Conservation (phyloP, 1,140 invertebrate genomes). For the Daktulosphaira vitifoliae region DNA sequence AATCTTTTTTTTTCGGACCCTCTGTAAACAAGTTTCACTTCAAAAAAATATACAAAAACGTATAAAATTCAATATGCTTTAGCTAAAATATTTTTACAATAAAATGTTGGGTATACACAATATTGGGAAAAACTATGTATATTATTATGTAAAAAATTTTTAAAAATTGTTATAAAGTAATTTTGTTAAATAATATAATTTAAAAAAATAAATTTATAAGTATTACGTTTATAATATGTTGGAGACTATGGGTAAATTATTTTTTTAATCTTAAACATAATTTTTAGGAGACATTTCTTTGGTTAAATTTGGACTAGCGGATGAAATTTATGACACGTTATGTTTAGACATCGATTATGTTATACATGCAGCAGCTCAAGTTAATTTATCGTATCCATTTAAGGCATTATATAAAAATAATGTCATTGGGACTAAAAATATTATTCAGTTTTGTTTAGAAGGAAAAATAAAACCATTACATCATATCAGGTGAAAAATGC, state of each 20-base stretch:
- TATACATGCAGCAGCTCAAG: conserved; percentile 48
- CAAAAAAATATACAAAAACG: too few species aligned
- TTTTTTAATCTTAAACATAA: neutral
- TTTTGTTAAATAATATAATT: too few species aligned
- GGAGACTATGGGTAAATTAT: too few species aligned
- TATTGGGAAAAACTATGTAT: too few species aligned
- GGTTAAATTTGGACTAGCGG: conserved; percentile 46
- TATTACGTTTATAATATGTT: neutral
- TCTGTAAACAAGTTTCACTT: too few species aligned
- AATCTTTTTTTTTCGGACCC: too few species aligned
- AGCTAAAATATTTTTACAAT: too few species aligned
- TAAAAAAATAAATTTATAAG: conserved; percentile 5
- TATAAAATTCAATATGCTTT: too few species aligned
- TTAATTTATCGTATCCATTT: conserved; percentile 49
- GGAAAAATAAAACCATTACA: conserved; percentile 49
- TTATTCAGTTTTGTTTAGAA: conserved; percentile 47
- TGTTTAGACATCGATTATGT: conserved; percentile 47
- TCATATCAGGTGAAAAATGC: conserved; percentile 43
- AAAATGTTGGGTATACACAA: too few species aligned
- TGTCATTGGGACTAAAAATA: conserved; percentile 48
- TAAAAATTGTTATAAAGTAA: too few species aligned
- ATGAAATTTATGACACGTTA: conserved; percentile 46
- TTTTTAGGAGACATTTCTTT: conserved; percentile 45
- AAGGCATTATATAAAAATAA: conserved; percentile 46
- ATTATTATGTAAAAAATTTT: too few species aligned